Conservation (phyloP, 2,888 invertebrate genomes). For the Embidobia sp. region DNA sequence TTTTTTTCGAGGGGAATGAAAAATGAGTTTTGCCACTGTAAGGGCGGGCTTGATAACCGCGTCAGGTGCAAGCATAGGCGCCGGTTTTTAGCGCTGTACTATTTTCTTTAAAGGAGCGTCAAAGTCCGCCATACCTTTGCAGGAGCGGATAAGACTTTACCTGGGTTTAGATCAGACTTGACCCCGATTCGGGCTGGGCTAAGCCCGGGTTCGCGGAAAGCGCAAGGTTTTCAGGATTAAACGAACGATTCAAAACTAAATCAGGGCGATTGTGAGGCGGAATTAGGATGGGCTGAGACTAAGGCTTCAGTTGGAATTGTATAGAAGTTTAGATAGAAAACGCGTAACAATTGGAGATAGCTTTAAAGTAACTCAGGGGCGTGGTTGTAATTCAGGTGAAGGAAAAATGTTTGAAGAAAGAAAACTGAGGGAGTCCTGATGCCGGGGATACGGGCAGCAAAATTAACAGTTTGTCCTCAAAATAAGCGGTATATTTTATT, state of each 20-base stretch:
- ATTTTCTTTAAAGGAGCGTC: constrained; percentile 24
- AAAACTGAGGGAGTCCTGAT: background rate
- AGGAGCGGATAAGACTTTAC: constrained; percentile 46
- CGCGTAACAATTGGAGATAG: background rate
- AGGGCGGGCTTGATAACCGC: too few species aligned
- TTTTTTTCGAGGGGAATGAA: too few species aligned
- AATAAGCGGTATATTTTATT: too few species aligned
- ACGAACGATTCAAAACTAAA: constrained; percentile 25
- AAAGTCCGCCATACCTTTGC: constrained; percentile 20
- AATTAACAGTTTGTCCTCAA: too few species aligned
- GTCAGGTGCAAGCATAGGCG: too few species aligned
- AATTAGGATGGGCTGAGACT: constrained; percentile 6
- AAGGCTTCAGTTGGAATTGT: background rate
- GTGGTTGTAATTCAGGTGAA: too few species aligned
- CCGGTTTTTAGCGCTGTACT: too few species aligned
- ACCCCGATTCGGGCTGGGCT: constrained; percentile 52
- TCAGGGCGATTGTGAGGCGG: constrained; percentile 7
- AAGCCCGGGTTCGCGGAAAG: constrained; percentile 43
- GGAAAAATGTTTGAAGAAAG: too few species aligned
- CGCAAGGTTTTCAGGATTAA: constrained; percentile 27
- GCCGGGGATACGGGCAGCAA: too few species aligned
- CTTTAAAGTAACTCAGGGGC: background rate
- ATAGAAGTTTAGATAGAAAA: background rate
- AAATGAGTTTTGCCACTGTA: too few species aligned
- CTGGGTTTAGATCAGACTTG: constrained; percentile 50